phyloP scores from a whole-genome alignment of 2,888 invertebrate species.

The Caenorhabditis sp. region DNA sequence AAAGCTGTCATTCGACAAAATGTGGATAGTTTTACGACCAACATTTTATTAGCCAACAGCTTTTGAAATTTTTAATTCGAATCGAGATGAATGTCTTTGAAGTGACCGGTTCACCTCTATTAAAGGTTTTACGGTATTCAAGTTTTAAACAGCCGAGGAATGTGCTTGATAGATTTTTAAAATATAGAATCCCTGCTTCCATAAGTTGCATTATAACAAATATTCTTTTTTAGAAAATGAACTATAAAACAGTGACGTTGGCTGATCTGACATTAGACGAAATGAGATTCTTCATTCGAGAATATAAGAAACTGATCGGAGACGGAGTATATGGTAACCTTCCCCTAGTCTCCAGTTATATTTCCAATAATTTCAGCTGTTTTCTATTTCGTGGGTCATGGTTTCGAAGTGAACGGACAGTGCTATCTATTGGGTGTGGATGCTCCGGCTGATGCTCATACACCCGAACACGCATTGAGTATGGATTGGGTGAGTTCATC shows the following conservation, averaged over 20 bases:
- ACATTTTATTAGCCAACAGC: too few species aligned
- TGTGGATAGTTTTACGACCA: too few species aligned
- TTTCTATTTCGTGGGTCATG: conserved; percentile 85
- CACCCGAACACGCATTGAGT: conserved; percentile 82
- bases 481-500: conserved; percentile 78
- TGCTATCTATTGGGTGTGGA: conserved; percentile 85
- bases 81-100: too few species aligned
- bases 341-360: too few species aligned
- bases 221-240: conserved; percentile 73
- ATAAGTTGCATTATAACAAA: too few species aligned
- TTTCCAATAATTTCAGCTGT: conserved; percentile 75
- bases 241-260: conserved; percentile 84
- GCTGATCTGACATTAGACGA: conserved; percentile 84
- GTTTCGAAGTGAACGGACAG: conserved; percentile 84
- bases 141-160: too few species aligned
- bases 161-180: too few species aligned
- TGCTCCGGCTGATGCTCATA: conserved; percentile 81
- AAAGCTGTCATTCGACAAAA: too few species aligned
- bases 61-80: too few species aligned
- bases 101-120: too few species aligned
- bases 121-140: too few species aligned
- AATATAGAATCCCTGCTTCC: too few species aligned
- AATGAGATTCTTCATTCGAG: conserved; percentile 84
- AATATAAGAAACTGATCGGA: conserved; percentile 84
- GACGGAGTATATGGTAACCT: conserved; percentile 83